Evolutionary conservation across 2,113 vertebrate genomes (phyloP).

Genomic region (Scomber colias): DNA sequence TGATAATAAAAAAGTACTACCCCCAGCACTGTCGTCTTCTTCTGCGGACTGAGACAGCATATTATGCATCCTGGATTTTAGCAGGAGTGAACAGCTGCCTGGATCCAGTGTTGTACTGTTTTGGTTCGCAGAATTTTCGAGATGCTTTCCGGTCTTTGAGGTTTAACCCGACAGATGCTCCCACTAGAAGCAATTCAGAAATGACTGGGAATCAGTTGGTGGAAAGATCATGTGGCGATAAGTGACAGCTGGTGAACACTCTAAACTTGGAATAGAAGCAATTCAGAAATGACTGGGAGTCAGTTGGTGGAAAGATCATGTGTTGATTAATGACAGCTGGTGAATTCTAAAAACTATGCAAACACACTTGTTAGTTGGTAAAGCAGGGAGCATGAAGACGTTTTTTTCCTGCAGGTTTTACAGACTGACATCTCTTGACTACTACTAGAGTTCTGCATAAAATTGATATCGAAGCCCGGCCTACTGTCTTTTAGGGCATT

Average conservation of each 20-base stretch:
- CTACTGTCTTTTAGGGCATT: too few species aligned
- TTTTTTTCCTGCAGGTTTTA: too few species aligned
- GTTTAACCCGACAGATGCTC: background rate
- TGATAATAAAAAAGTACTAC: constrained; percentile 64
- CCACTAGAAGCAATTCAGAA: constrained; percentile 46
- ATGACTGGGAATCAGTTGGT: constrained; percentile 24
- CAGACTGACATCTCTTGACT: too few species aligned
- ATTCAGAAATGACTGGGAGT: constrained; percentile 50
- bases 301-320: background rate
- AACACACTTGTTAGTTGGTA: too few species aligned
- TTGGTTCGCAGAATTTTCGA: constrained; percentile 53
- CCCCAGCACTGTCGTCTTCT: background rate
- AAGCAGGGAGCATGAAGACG: too few species aligned
- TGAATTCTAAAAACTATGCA: too few species aligned
- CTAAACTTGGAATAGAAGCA: constrained; percentile 9
- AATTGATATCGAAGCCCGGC: too few species aligned
- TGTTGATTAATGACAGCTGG: too few species aligned
- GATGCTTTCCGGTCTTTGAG: constrained; percentile 42
- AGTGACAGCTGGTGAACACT: too few species aligned
- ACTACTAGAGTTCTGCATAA: too few species aligned
- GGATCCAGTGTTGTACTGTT: constrained; percentile 63
- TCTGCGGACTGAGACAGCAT: constrained; percentile 2
- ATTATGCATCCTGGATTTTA: constrained; percentile 48
- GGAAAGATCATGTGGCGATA: too few species aligned
- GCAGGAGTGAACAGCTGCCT: constrained; percentile 58